phyloP scores from a whole-genome alignment of 2,888 invertebrate genomes.

The Anorthoa munda region DNA sequence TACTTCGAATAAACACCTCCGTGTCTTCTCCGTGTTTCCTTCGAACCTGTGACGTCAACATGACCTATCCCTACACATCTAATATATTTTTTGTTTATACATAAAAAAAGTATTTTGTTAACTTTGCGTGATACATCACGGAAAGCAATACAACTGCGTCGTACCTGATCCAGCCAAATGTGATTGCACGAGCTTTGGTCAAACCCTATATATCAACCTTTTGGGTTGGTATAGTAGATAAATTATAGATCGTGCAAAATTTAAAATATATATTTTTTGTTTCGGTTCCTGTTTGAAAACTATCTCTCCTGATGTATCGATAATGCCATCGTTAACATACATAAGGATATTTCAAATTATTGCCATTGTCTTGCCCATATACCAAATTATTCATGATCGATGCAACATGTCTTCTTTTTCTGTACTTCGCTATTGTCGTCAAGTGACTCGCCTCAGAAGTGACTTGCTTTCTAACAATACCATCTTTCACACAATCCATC shows the following conservation, averaged over 20 bases:
- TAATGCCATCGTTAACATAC: not conserved
- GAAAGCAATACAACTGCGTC: too few species aligned
- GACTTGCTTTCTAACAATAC: rapidly evolving
- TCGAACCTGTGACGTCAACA: too few species aligned
- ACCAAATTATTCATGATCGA: not conserved
- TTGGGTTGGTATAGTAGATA: too few species aligned
- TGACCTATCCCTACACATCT: too few species aligned
- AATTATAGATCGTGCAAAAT: too few species aligned
- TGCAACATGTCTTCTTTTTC: not conserved
- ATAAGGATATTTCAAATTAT: not conserved
- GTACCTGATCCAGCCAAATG: not conserved
- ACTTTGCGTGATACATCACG: too few species aligned
- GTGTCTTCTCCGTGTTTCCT: too few species aligned
- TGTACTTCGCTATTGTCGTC: not conserved
- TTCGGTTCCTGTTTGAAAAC: not conserved
- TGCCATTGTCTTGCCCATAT: not conserved
- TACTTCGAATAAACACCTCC: too few species aligned
- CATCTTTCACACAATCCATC: not conserved
- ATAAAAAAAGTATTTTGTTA: too few species aligned
- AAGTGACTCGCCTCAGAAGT: not conserved
- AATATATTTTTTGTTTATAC: too few species aligned
- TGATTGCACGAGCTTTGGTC: not conserved
- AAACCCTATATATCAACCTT: too few species aligned
- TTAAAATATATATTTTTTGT: not conserved
- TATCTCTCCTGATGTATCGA: not conserved